A percentile compares a stretch with the other conserved stretches of the same genome.
Conservation (phyloP, 1,140 invertebrate genomes). For the Myzus persicae region DNA sequence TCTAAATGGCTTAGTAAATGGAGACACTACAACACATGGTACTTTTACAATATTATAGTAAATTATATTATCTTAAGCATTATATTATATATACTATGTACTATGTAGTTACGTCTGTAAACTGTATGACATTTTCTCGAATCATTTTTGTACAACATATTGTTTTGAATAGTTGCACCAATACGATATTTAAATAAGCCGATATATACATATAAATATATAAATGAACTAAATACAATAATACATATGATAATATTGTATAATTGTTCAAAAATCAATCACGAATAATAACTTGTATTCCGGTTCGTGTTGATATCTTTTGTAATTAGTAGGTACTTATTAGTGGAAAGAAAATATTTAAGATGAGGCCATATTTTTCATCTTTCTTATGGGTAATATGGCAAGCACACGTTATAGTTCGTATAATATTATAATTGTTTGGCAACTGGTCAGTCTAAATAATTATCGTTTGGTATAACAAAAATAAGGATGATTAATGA, state of each 20-base stretch:
- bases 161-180: neutral
- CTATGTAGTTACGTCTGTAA: neutral
- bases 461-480: neutral
- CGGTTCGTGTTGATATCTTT: neutral
- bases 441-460: neutral
- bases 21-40: neutral
- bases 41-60: slow-evolving; percentile 3
- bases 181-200: neutral
- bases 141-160: neutral
- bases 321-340: neutral
- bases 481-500: no score
- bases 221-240: no score
- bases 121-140: neutral
- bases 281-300: neutral
- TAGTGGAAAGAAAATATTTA: neutral
- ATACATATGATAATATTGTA: neutral
- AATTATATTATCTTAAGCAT: neutral
- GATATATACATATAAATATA: no score
- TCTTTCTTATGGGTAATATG: neutral
- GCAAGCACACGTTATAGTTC: neutral
- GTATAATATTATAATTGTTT: neutral
- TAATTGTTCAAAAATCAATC: neutral
- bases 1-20: no score
- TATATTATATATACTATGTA: neutral
- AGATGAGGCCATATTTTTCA: neutral